Base-by-base conservation (phyloP, 1,140 invertebrate genomes). In the Pollicipes pollicipes region DNA sequence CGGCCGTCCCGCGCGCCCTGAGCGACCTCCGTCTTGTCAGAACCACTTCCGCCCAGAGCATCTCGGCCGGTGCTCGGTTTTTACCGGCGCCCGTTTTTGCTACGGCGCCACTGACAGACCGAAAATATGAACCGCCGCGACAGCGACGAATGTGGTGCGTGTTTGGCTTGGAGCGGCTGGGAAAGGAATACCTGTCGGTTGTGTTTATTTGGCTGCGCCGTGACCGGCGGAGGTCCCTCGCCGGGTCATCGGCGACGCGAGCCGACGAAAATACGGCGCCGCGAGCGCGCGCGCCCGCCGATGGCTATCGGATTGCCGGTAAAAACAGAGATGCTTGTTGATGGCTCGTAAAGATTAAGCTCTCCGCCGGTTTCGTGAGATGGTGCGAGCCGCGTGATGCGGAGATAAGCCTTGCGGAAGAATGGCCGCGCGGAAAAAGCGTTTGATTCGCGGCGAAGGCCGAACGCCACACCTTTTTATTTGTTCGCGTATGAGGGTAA, bases 271-370 rank as follows among this genome's bases (percentile, higher is more conserved):
- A 58, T 58, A 58, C 45, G 13, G 45, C 13, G 45, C 45, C 45
- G 45, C 45, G 45, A 6, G 6, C 35, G 35, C 45, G 13, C 45
- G 45, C 24, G 45, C 45, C 45, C 21, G 45, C 45, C 45, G 45
- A 58, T 58, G 45, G 45, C 45, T 58, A 58, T 58, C 45, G 8
- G 45, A 21, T 58, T 58, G 45, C 45, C 13, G 45, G 45, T 58
- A 58, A 58, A 58, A 58, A 58, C 45, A 24, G 45, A 58, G 45
- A 58, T 58, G 45, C 45, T 58, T 58, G 45, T 58, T 58, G 45
- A 58, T 58, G 45, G 45, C 13, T 58, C 45, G 45, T 58, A 58
- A 58, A 58, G 45, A 58, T 58, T 58, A 58, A 58, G 45, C 45
- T 24, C 45, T 24, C 10, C 10, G 24, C 45, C 10, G 45, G 3